Evolutionary conservation across 23 tunicate genomes (phyloP).

Genomic region (Oikopleura dioica): DNA sequence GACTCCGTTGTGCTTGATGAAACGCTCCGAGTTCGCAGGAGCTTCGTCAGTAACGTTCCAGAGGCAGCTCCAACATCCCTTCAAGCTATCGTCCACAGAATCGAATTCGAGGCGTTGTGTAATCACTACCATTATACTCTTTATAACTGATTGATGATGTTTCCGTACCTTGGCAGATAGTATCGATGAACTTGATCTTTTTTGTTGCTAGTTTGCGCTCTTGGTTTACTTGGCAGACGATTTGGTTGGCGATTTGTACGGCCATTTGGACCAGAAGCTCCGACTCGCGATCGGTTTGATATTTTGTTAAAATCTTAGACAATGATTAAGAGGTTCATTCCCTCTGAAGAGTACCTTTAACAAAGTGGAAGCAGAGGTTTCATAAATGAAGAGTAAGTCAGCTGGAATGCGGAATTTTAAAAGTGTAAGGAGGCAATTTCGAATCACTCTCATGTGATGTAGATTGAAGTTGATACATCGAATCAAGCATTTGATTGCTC

Average conservation of each 20-base stretch:
- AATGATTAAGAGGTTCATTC: no score
- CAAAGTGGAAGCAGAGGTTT: background rate
- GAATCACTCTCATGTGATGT: background rate
- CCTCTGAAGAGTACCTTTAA: no score
- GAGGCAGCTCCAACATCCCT: conserved; percentile 67
- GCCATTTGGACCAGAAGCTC: background rate
- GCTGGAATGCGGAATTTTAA: background rate
- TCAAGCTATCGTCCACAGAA: no score
- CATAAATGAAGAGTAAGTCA: background rate
- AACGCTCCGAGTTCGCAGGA: conserved; percentile 26
- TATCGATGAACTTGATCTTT: background rate
- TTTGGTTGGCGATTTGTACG: background rate
- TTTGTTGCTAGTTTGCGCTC: background rate
- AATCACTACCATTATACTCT: no score
- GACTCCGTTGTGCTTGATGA: conserved; percentile 24
- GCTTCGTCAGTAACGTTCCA: conserved; percentile 86
- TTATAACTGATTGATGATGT: background rate
- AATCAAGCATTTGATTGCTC: background rate
- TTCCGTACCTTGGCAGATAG: background rate
- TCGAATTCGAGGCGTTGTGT: no score
- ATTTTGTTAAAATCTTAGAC: no score
- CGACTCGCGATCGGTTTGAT: no score
- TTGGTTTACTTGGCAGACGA: background rate
- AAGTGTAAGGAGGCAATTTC: background rate
- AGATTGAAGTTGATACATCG: background rate